phyloP scores from a whole-genome alignment of 2,888 invertebrate species.

The Holacanthella duospinosa region DNA sequence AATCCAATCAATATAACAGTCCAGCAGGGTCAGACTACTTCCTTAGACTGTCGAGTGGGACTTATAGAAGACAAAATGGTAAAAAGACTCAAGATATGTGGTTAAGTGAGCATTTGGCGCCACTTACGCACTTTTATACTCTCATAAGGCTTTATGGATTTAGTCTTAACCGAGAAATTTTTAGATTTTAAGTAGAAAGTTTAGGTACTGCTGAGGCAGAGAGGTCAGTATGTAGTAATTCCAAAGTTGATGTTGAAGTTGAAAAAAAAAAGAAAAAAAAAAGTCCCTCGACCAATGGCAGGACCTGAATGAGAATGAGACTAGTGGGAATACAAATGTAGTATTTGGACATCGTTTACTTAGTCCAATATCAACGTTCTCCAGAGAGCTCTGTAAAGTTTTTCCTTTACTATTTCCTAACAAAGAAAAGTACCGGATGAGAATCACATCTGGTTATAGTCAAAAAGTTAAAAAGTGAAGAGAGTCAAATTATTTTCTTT shows the following conservation, averaged over 20 bases:
- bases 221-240: too few species aligned
- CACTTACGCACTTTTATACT: neutral
- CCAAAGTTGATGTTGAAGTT: too few species aligned
- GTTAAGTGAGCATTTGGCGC: neutral
- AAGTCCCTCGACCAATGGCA: too few species aligned
- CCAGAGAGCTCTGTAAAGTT: neutral
- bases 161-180: slow-evolving; percentile 2
- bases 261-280: too few species aligned
- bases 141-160: neutral
- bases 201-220: too few species aligned
- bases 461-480: neutral
- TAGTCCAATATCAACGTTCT: neutral
- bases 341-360: slow-evolving; percentile 11
- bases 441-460: neutral
- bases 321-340: neutral
- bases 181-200: neutral
- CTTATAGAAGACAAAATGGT: slow-evolving; percentile 37
- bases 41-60: slow-evolving; percentile 51
- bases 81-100: too few species aligned
- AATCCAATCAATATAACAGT: slow-evolving; percentile 60
- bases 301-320: too few species aligned
- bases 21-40: slow-evolving; percentile 60
- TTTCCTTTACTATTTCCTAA: neutral
- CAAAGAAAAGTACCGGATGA: neutral
- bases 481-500: neutral